Evolutionary conservation across 2,888 invertebrate genomes (phyloP), one percentile per base, ranked within the genome.

Genomic region (Margaritifera margaritifera): DNA sequence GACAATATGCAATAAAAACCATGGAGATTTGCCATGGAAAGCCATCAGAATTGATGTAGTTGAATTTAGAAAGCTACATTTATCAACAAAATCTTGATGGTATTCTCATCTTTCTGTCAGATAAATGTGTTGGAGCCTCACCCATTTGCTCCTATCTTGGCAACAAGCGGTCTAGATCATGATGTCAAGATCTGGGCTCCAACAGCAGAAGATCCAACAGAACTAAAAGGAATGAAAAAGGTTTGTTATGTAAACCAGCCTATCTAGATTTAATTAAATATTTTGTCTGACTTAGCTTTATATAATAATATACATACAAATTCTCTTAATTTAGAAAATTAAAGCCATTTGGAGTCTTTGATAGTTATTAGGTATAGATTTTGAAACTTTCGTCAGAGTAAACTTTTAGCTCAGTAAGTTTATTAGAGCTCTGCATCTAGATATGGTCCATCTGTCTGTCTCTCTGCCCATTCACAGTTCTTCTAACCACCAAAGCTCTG

Each of bases 71-170:
- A 20, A 31, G 59, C 19, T 20, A 22, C 31, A 2, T 18, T 42
- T 27, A 27, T 24, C 6, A 22, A 50, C 66, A 42, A 42, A 42
- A 42, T 15, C 42, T 42, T 42, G 15, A 42, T 42, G 3, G 11
- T 42, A 42, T 42, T 42, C 11, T 42, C 11, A 2, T 42, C 42
- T 42, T 42, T 42, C 15, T 42, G 42, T 6, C 88, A 95, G 95
- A 94, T 96, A 1, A 98, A 98, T 91, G 95, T 95, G 80, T 91
- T 98, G 86, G 97, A 97, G 87, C 94, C 96, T 0, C 98, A 98
- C 90, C 98, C 98, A 0, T 92, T 93, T 77, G 92, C 94, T 84
- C 97, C 98, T 0, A 93, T 96, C 72, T 90, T 98, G 80, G 97
- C 97, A 19, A 96, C 97, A 4, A 95, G 95, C 89, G 98, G 98